phyloP scores from a whole-genome alignment of 2,797 vertebrate species.

The Labroides dimidiatus region DNA sequence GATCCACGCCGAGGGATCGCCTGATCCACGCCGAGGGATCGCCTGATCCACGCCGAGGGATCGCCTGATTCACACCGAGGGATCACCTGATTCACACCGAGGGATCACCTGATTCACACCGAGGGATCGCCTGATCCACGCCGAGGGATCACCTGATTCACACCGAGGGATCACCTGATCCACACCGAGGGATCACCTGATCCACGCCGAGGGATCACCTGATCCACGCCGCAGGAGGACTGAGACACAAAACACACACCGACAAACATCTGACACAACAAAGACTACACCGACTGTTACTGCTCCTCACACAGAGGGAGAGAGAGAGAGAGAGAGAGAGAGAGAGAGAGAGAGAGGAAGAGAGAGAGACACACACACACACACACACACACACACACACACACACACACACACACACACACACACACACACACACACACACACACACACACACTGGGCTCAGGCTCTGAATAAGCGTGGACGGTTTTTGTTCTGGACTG shows the following conservation, averaged over 20 bases:
- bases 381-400: too few relatives aligned
- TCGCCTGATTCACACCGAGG: conserved; percentile 51
- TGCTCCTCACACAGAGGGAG: too few relatives aligned
- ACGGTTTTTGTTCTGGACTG: conserved; percentile 37
- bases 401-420: too few relatives aligned
- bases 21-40: conserved; percentile 58
- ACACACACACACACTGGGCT: too few relatives aligned
- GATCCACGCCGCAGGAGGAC: too few relatives aligned
- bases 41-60: conserved; percentile 56
- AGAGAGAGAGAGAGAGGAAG: too few relatives aligned
- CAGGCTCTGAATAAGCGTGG: too few relatives aligned
- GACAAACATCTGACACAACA: conserved; percentile 12
- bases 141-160: conserved; percentile 58
- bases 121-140: conserved; percentile 58
- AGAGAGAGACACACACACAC: too few relatives aligned
- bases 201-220: conserved; percentile 59
- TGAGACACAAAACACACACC: conserved; percentile 44
- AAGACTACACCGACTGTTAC: conserved; percentile 37
- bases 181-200: conserved; percentile 57
- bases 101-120: conserved; percentile 53
- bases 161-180: conserved; percentile 55
- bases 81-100: conserved; percentile 53
- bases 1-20: conserved; percentile 59
- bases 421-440: conserved; percentile 43
- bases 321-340: too few relatives aligned